A percentile compares a stretch with the other conserved stretches of the same genome.
Evolutionary conservation across 2,888 invertebrate genomes (phyloP).

Genomic region (Trichogramma dendrolimi): DNA sequence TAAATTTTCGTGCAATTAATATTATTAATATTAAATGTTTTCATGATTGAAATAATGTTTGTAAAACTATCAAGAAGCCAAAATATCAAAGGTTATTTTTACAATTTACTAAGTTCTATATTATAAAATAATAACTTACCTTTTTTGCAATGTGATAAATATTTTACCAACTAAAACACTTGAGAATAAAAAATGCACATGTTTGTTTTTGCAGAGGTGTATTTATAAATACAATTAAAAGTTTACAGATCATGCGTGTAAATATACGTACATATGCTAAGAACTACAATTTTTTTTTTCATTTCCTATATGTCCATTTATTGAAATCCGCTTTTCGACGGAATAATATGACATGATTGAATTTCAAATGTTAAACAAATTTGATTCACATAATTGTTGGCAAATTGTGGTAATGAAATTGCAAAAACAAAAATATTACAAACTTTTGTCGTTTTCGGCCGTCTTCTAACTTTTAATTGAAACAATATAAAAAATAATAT

Average conservation of each 20-base stretch:
- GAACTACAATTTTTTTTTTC: conserved; percentile 36
- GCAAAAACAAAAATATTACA: too few relatives aligned
- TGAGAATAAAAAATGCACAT: conserved; percentile 6
- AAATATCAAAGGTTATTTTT: background rate
- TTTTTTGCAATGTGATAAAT: background rate
- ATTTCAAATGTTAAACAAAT: too few relatives aligned
- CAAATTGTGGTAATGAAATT: too few relatives aligned
- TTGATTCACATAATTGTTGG: too few relatives aligned
- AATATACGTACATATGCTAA: conserved; percentile 49
- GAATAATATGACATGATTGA: too few relatives aligned
- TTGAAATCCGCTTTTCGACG: too few relatives aligned
- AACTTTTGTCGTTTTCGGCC: too few relatives aligned
- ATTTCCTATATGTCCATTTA: too few relatives aligned
- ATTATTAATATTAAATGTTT: background rate
- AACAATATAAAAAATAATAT: too few relatives aligned
- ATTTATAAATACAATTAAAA: conserved; percentile 50
- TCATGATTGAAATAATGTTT: background rate
- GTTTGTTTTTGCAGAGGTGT: conserved; percentile 42
- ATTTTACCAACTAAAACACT: background rate
- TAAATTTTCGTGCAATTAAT: background rate
- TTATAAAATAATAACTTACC: background rate
- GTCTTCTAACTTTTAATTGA: too few relatives aligned
- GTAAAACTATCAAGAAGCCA: background rate
- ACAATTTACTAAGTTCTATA: background rate
- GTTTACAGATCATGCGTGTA: conserved; percentile 44